phyloP scores from a whole-genome alignment of 2,797 vertebrate species.

The Thaleichthys pacificus region DNA sequence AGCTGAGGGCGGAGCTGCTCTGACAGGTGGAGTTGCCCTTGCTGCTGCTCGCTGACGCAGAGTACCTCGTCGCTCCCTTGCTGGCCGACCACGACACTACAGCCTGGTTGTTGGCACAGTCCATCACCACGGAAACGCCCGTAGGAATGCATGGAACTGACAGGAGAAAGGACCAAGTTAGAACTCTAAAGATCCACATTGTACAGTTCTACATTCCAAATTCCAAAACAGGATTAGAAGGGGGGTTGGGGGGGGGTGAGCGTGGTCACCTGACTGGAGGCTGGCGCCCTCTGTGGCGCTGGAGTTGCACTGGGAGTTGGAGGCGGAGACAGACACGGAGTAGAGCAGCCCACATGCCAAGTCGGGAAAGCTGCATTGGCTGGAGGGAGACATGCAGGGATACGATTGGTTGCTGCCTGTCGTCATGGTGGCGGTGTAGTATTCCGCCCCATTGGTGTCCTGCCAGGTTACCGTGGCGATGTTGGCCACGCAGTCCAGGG shows the following conservation, averaged over 20 bases:
- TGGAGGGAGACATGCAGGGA: slow-evolving; percentile 50
- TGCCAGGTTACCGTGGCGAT: slow-evolving; percentile 59
- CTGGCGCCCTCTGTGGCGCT: slow-evolving; percentile 31
- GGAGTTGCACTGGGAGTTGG: slow-evolving; percentile 58
- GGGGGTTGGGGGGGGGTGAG: too few species aligned
- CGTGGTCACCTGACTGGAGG: too few species aligned
- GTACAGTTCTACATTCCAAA: too few species aligned
- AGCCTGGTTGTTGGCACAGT: slow-evolving; percentile 60
- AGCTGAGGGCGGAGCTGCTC: slow-evolving; percentile 48
- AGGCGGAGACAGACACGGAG: slow-evolving; percentile 68
- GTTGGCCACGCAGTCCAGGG: slow-evolving; percentile 59
- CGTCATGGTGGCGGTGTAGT: slow-evolving; percentile 57
- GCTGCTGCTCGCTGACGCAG: slow-evolving; percentile 40
- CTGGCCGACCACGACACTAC: slow-evolving; percentile 67
- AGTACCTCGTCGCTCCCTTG: slow-evolving; percentile 57
- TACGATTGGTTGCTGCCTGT: slow-evolving; percentile 34
- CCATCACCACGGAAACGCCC: slow-evolving; percentile 36
- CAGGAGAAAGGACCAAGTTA: not conserved
- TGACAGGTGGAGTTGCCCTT: slow-evolving; percentile 49
- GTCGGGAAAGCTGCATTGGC: slow-evolving; percentile 44
- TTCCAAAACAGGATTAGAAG: too few species aligned
- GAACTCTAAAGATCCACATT: not conserved
- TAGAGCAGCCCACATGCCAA: slow-evolving; percentile 68
- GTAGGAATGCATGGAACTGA: slow-evolving; percentile 66
- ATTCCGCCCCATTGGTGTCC: slow-evolving; percentile 48